Base-by-base conservation (phyloP, 2,113 vertebrate genomes). In the Cheilinus undulatus region DNA sequence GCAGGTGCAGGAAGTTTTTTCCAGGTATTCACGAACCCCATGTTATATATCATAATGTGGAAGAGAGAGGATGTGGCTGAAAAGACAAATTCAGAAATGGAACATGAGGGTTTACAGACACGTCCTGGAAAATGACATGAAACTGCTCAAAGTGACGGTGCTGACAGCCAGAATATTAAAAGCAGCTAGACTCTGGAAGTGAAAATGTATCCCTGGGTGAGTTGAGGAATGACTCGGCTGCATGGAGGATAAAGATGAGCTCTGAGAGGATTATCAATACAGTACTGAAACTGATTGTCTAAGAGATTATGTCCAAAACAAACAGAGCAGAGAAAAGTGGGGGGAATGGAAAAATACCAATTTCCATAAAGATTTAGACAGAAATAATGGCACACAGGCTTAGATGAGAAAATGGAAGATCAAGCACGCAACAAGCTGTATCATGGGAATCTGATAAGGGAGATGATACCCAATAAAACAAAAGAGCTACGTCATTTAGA, bases 241-340 rank as follows among this genome's bases (percentile, higher is more conserved):
- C 24, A 45, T 24, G 56, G 30, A 42, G 53, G 51, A 69, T 26
- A 54, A 69, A 69, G 42, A 36, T n/a, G n/a, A 68, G 46, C 42
- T 76, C 49, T 65, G 32, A 73, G 68, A 65, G 63, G 68, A 73
- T 73, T 80, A 56, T 73, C 42, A 46, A 60, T 67, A 62, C 59
- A 59, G 40, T 20, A 26, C 19, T 53, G 51, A 76, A 65, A 61
- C 61, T 40, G 60, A 76, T 64, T 65, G 61, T 72, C 73, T 53
- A 11, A 49, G 45, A 77, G 73, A 73, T 70, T 61, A 58, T 28
- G 69, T 9, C 28, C 17, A 50, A 64, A 73, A 58, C 36, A 63
- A 46, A 64, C 36, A 46, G 22, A 65, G 34, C 32, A 62, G 23
- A 64, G 52, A 63, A 14, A 30, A 76, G 45, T n/a, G 19, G 4